phyloP scores from a whole-genome alignment of 2,113 vertebrate species.

The Clarias gariepinus region DNA sequence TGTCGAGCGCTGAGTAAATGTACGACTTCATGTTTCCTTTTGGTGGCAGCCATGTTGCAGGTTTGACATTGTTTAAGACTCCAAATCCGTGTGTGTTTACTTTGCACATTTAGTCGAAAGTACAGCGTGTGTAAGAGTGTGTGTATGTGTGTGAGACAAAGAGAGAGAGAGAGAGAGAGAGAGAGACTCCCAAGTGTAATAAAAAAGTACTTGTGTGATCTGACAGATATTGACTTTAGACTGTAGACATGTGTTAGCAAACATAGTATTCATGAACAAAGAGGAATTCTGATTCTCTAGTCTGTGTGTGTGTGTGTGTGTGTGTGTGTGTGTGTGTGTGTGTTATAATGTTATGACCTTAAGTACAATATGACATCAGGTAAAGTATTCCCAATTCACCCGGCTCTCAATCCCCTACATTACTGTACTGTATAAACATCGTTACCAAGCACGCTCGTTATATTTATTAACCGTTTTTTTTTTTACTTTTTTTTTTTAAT shows the following conservation, averaged over 20 bases:
- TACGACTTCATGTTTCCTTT: slow-evolving; percentile 48
- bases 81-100: slow-evolving; percentile 50
- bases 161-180: background rate
- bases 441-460: background rate
- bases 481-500: no score
- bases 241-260: slow-evolving; percentile 52
- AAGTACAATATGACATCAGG: slow-evolving; percentile 23
- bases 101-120: slow-evolving; percentile 55
- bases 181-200: slow-evolving; percentile 52
- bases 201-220: slow-evolving; percentile 50
- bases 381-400: background rate
- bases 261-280: slow-evolving; percentile 43
- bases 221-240: slow-evolving; percentile 52
- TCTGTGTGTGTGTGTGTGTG: background rate
- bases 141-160: background rate
- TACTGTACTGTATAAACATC: background rate
- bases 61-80: slow-evolving; percentile 43
- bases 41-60: slow-evolving; percentile 43
- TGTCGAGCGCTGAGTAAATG: slow-evolving; percentile 1
- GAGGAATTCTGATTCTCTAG: slow-evolving; percentile 12
- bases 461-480: background rate
- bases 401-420: background rate
- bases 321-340: background rate
- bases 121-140: slow-evolving; percentile 50
- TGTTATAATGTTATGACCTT: slow-evolving; percentile 1